Percentiles rank a stretch among this genome's conserved stretches.
Evolutionary conservation across 2,113 vertebrate genomes (phyloP).

Genomic region (Malaclemys terrapin): DNA sequence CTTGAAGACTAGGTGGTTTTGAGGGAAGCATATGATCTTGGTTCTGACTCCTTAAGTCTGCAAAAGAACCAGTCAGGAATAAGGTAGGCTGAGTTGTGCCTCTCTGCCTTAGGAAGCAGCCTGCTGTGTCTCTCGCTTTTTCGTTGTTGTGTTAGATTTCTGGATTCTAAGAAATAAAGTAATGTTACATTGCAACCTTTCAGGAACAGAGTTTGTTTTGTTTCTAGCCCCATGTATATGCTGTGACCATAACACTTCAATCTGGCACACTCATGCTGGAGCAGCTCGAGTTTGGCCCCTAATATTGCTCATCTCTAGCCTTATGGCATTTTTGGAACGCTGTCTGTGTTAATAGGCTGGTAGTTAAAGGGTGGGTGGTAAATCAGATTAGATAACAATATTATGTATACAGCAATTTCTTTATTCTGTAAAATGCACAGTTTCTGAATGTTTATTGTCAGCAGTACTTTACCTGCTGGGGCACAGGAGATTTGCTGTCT

Average conservation of each 20-base stretch:
- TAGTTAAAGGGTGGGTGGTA: not conserved
- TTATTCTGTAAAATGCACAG: constrained; percentile 24
- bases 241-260: not conserved
- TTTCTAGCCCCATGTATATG: not conserved
- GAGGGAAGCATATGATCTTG: not conserved
- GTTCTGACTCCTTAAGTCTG: not conserved
- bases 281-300: not conserved
- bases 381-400: not conserved
- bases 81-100: not conserved
- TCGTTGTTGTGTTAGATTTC: not conserved
- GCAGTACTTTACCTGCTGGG: not conserved
- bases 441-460: constrained; percentile 16
- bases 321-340: not conserved
- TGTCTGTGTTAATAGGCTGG: not conserved
- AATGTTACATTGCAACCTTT: not conserved
- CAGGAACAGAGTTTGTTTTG: not conserved
- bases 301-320: not conserved
- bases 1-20: not conserved
- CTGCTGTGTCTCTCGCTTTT: not conserved
- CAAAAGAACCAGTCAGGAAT: not conserved
- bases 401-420: not conserved
- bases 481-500: not conserved
- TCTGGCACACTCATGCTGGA: not conserved
- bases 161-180: not conserved
- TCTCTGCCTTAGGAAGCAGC: not conserved